Percentiles rank a stretch among this genome's conserved stretches.
Conservation (phyloP, 2,888 invertebrate genomes). For the Mylabris sibirica region DNA sequence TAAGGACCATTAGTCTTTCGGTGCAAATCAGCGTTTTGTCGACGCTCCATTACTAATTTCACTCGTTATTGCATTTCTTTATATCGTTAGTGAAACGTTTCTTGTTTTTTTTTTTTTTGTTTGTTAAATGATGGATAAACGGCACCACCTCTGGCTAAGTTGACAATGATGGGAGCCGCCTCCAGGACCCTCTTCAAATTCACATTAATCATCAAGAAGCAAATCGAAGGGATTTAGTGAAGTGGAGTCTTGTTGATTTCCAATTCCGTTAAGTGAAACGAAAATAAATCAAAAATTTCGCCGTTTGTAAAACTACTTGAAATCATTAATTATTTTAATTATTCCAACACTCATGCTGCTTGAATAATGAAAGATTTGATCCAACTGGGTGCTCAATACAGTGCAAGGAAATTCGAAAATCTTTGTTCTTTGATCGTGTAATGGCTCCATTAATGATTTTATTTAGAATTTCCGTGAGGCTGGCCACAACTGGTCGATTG, state of each 20-base stretch:
- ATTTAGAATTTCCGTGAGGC: conserved; percentile 12
- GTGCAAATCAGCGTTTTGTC: conserved; percentile 59
- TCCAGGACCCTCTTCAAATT: conserved; percentile 17
- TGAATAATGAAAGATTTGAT: neutral
- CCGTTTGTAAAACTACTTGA: neutral
- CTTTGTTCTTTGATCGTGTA: neutral
- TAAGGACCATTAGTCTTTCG: conserved; percentile 59
- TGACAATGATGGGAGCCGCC: conserved; percentile 15
- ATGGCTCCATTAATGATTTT: neutral
- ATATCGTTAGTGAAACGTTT: conserved; percentile 13
- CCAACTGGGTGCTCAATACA: neutral
- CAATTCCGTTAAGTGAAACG: neutral
- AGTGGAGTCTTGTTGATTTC: conserved; percentile 12
- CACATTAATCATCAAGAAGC: conserved; percentile 15
- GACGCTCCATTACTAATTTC: conserved; percentile 55
- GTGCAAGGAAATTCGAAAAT: neutral
- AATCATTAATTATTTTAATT: conserved; percentile 1
- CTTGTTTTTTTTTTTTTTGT: neutral
- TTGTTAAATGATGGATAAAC: neutral
- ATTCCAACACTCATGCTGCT: neutral
- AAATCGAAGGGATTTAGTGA: conserved; percentile 7
- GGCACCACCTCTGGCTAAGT: conserved; percentile 9
- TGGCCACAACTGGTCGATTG: conserved; percentile 30
- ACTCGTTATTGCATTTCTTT: conserved; percentile 42
- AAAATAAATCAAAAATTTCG: conserved; percentile 3